phyloP scores from a whole-genome alignment of 1,140 invertebrate genomes.

The Amyelois transitella region DNA sequence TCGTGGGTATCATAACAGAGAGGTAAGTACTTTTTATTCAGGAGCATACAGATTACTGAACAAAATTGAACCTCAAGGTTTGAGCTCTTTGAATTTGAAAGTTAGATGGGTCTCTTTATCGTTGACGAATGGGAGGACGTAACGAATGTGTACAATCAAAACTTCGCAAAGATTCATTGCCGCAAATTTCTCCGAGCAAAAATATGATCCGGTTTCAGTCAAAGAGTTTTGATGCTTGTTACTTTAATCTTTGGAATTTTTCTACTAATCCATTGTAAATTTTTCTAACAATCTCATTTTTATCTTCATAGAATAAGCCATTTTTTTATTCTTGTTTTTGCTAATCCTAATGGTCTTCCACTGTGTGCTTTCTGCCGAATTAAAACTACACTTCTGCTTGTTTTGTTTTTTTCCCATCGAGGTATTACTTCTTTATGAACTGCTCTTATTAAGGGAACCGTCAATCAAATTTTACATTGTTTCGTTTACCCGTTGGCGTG shows the following conservation, averaged over 20 bases:
- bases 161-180: conserved; percentile 57
- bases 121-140: conserved; percentile 40
- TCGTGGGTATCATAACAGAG: not conserved
- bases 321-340: too few relatives aligned
- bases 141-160: conserved; percentile 58
- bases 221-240: conserved; percentile 17
- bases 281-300: too few relatives aligned
- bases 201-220: conserved; percentile 38
- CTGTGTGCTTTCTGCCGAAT: too few relatives aligned
- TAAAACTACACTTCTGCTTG: too few relatives aligned
- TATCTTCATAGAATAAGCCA: too few relatives aligned
- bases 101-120: conserved; percentile 19
- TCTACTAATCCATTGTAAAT: not conserved
- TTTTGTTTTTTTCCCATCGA: too few relatives aligned
- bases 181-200: conserved; percentile 39
- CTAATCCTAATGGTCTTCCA: too few relatives aligned
- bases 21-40: conserved; percentile 4
- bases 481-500: too few relatives aligned
- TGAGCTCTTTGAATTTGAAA: conserved; percentile 15
- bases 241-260: conserved; percentile 5
- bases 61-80: conserved; percentile 7
- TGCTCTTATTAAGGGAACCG: too few relatives aligned
- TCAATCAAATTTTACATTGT: too few relatives aligned
- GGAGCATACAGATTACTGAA: conserved; percentile 9
- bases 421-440: too few relatives aligned